Percentiles rank a stretch among this genome's conserved stretches.
Evolutionary conservation across 2,888 invertebrate genomes (phyloP).

Genomic region (Tetanocera ferruginea): DNA sequence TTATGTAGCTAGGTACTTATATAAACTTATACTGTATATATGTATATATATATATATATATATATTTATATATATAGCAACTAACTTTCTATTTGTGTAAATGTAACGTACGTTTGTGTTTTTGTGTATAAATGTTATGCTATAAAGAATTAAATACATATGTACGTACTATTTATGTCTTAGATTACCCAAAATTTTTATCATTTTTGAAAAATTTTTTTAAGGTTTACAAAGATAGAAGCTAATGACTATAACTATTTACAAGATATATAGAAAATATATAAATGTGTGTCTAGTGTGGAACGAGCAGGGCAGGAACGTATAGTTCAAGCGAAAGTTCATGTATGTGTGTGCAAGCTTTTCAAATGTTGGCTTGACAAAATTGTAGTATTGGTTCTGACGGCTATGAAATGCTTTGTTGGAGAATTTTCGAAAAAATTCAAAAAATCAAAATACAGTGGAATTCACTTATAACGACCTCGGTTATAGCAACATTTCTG

Average conservation of each 20-base stretch:
- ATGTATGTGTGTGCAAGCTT: too few relatives aligned
- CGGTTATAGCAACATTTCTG: too few relatives aligned
- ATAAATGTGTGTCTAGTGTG: constrained; percentile 43
- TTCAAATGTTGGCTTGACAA: too few relatives aligned
- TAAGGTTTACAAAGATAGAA: constrained; percentile 65
- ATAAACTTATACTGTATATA: constrained; percentile 42
- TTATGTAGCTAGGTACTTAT: constrained; percentile 42
- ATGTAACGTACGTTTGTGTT: constrained; percentile 32
- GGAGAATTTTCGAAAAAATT: neutral
- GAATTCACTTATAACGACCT: too few relatives aligned
- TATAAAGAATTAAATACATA: constrained; percentile 31
- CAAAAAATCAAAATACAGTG: too few relatives aligned
- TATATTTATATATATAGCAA: constrained; percentile 24
- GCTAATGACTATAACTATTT: constrained; percentile 70
- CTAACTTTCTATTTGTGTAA: constrained; percentile 33
- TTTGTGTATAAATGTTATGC: neutral
- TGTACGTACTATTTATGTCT: constrained; percentile 30
- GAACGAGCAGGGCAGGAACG: constrained; percentile 42
- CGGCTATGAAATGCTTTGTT: neutral
- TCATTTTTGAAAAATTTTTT: constrained; percentile 49
- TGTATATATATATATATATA: constrained; percentile 18
- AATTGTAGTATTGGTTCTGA: constrained; percentile 30
- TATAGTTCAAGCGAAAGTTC: too few relatives aligned
- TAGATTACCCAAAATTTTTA: constrained; percentile 35
- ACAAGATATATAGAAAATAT: constrained; percentile 51